phyloP scores from a whole-genome alignment of 2,113 vertebrate genomes.

The Struthio camelus region DNA sequence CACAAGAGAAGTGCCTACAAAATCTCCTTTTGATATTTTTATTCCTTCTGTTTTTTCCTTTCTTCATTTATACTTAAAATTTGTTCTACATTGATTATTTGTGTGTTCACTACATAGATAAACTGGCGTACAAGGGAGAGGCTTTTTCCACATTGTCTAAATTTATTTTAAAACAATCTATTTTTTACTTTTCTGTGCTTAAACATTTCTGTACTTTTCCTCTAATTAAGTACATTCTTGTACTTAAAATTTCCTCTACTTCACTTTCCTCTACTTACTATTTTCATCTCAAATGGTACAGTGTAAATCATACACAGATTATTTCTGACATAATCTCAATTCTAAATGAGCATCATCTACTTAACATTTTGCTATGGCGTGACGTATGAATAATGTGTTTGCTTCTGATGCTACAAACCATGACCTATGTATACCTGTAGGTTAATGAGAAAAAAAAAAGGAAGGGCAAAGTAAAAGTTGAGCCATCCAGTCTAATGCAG shows the following conservation, averaged over 20 bases:
- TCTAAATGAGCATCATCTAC: background rate
- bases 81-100: background rate
- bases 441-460: background rate
- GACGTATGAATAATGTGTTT: background rate
- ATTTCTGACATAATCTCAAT: background rate
- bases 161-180: background rate
- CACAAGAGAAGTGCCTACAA: rapidly evolving
- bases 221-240: background rate
- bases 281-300: rapidly evolving
- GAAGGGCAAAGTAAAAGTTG: background rate
- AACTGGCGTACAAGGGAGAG: background rate
- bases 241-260: background rate
- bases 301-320: background rate
- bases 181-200: background rate
- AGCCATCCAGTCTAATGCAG: background rate
- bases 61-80: background rate
- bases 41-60: rapidly evolving
- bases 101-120: background rate
- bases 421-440: background rate
- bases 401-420: background rate
- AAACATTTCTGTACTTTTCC: background rate
- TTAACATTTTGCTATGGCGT: background rate
- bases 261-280: background rate
- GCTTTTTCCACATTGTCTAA: background rate
- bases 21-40: background rate